Percentiles rank a stretch among this genome's conserved stretches.
Conservation (phyloP, 1,140 invertebrate genomes). For the Papilio helenus region DNA sequence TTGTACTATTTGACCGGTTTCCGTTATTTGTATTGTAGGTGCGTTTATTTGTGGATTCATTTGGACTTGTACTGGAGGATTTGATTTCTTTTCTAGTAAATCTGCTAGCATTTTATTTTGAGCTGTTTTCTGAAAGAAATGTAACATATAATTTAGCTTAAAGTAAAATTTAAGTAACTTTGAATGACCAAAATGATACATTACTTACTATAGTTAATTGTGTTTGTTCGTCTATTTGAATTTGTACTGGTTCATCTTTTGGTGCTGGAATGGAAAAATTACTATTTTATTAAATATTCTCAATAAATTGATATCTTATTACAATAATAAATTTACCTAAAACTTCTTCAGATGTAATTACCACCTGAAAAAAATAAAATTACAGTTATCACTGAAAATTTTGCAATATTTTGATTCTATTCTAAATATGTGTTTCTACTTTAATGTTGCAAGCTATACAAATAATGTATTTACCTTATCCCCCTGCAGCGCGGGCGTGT, state of each 20-base stretch:
- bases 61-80: conserved; percentile 77
- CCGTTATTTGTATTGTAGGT: conserved; percentile 77
- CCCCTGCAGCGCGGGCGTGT: conserved; percentile 56
- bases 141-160: background rate
- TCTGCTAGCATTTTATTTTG: conserved; percentile 82
- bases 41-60: conserved; percentile 73
- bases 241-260: conserved; percentile 72
- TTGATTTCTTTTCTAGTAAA: conserved; percentile 80
- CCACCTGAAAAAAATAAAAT: conserved; percentile 45
- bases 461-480: conserved; percentile 63
- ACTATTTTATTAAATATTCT: background rate
- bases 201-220: conserved; percentile 72
- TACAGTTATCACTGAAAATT: no score
- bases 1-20: conserved; percentile 78
- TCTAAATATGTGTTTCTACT: background rate
- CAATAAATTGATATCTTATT: background rate
- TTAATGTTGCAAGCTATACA: no score
- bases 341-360: conserved; percentile 53
- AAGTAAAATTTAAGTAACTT: background rate
- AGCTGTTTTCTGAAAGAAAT: conserved; percentile 64
- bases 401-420: background rate
- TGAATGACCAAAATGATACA: background rate
- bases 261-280: conserved; percentile 49
- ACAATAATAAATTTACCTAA: conserved; percentile 47
- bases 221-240: conserved; percentile 75